Percentiles rank a stretch among this genome's conserved stretches.
Evolutionary conservation across 2,113 vertebrate genomes (phyloP).

Genomic region (Polypterus senegalus): DNA sequence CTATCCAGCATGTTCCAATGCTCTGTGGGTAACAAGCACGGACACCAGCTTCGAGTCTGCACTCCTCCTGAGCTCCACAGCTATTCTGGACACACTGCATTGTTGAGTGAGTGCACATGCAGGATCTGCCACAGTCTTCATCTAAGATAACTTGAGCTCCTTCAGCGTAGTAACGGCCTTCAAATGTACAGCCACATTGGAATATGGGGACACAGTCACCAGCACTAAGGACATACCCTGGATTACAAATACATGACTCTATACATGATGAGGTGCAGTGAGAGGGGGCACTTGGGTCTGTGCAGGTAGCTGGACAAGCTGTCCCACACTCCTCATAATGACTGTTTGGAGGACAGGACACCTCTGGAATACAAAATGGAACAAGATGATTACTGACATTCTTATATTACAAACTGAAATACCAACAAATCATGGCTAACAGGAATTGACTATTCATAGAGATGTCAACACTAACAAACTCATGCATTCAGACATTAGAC

Average conservation of each 20-base stretch:
- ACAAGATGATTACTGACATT: not conserved
- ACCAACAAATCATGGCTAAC: no score
- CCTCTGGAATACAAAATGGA: conserved; percentile 22
- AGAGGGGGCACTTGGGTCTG: conserved; percentile 21
- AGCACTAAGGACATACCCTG: conserved; percentile 32
- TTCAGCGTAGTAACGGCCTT: conserved; percentile 31
- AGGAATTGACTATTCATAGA: no score
- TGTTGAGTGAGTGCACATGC: conserved; percentile 21
- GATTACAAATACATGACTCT: conserved; percentile 40
- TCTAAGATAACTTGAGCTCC: conserved; percentile 32
- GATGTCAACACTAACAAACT: no score
- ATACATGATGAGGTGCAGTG: conserved; percentile 28
- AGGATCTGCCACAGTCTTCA: conserved; percentile 27
- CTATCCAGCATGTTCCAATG: conserved; percentile 28
- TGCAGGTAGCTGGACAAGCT: conserved; percentile 38
- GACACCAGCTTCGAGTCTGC: conserved; percentile 17
- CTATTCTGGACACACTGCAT: conserved; percentile 29
- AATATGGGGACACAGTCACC: conserved; percentile 27
- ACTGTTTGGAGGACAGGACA: conserved; percentile 37
- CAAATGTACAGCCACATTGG: conserved; percentile 39
- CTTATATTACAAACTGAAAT: no score
- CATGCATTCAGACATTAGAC: no score
- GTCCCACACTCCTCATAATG: conserved; percentile 37
- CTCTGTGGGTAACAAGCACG: conserved; percentile 28
- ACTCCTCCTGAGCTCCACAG: conserved; percentile 21